phyloP scores from a whole-genome alignment of 2,797 vertebrate genomes.

The Mareca strepera region DNA sequence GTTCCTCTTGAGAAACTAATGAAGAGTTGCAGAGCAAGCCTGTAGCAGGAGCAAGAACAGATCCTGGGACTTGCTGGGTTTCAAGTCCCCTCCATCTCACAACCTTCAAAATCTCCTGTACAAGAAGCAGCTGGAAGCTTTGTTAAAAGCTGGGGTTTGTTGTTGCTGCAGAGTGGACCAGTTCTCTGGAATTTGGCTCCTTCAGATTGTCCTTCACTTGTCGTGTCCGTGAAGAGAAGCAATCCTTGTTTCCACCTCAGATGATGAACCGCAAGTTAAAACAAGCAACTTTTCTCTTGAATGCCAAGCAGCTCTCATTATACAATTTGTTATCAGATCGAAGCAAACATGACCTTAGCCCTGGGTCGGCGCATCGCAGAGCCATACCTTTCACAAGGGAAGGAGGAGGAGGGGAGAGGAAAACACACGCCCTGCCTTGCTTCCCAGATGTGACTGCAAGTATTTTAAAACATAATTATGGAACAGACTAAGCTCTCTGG shows the following conservation, averaged over 20 bases:
- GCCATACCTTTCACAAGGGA: background rate
- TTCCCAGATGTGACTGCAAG: conserved; percentile 26
- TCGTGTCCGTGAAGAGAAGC: background rate
- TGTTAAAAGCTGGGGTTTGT: background rate
- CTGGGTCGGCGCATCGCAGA: background rate
- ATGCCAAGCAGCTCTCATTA: background rate
- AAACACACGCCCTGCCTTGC: background rate
- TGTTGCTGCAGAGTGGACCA: background rate
- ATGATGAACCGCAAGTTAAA: conserved; percentile 11
- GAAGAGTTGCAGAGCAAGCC: background rate
- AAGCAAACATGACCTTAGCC: conserved; percentile 55
- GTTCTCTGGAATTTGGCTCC: background rate
- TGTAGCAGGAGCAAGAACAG: background rate
- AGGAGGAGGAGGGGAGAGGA: background rate
- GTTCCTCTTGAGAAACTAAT: background rate
- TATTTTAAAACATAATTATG: conserved; percentile 24
- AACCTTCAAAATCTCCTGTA: background rate
- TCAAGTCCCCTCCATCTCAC: background rate
- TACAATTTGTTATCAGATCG: conserved; percentile 50
- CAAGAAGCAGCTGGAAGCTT: background rate
- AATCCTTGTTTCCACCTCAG: conserved; percentile 20
- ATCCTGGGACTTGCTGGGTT: background rate
- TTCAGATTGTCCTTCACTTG: conserved; percentile 4
- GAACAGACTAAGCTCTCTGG: background rate
- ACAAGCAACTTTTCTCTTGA: background rate